Evolutionary conservation across 1,140 invertebrate species (phyloP), one percentile per base, ranked within the genome.

Genomic region (Macrotrachela quadricornifera): DNA sequence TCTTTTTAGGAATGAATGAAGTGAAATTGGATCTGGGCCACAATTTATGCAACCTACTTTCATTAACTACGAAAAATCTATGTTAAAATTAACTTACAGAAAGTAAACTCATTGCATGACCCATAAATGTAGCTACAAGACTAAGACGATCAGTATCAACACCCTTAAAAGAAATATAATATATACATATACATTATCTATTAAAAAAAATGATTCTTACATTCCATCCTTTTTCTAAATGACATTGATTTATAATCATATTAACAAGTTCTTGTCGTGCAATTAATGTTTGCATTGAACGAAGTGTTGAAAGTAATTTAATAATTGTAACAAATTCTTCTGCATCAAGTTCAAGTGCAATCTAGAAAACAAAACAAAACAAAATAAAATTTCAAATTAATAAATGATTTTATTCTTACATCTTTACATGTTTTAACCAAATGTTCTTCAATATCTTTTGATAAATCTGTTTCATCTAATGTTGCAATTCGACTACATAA

Each of bases 271-370:
- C 80, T 60, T 83, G 81, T 62, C 87, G 81, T 11, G 85, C 86
- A 57, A 73, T 73, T 16, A 82, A 73, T 38, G 83, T 81, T 58
- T 79, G 80, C 44, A 81, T 80, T 45, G 85, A 73, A 67, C 79
- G 79, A 12, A 86, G 80, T 69, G 77, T 77, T 1, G 77, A 78
- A 56, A 92, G 71, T 52, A 88, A 75, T 18, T 80, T 80, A 79
- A 92, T 85, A 39, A 92, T 78, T 46, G 78, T 75, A 56, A 85
- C 79, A 71, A 91, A 91, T 70, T 92, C 87, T 59, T 87, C 83
- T 49, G 82, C 82, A 41, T 81, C 85, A 11, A 85, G 80, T 75
- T 85, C 82, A 53, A 64, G 57, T 50, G 72, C 56, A 48, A 69
- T 63, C 80, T 85, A 59, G 1, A 67, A 64, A 56, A 54, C 57